Base-by-base conservation (phyloP, 2,888 invertebrate species). In the Apomyelois bistriatella region DNA sequence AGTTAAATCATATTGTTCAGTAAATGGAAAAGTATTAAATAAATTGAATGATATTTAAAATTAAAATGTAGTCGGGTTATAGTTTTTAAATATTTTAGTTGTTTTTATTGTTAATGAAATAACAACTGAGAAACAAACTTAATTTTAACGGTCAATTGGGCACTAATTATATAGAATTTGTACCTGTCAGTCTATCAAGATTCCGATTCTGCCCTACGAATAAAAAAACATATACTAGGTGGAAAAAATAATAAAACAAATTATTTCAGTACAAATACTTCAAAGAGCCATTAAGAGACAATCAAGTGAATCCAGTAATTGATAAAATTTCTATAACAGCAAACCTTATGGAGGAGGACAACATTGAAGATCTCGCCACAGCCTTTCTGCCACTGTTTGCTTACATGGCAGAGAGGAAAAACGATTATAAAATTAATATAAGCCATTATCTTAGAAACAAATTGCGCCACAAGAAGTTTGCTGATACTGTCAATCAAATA, bases 231-330 rank as follows among this genome's bases (percentile, higher is more conserved):
- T n/a, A n/a, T n/a, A n/a, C n/a, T n/a, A n/a, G n/a, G n/a, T n/a
- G n/a, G n/a, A n/a, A n/a, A n/a, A n/a, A n/a, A n/a, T n/a, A n/a
- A 32, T 32, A 32, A 9, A 32, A 4, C 1, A 32, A 38, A 17
- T 58, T 52, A 51, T 86, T 85, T 52, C 82, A 90, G 89, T 82
- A 79, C 57, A 81, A 85, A 66, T 85, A 72, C 62, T 63, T 88
- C 36, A 72, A 66, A 48, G 77, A 76, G 53, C 80, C 82, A 0
- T 52, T 85, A 4, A 65, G 68, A 7, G 70, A 81, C 43, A 58
- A 50, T 17, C 77, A 82, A 66, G 75, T 85, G 6, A 51, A 62
- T 35, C 58, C 53, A 3, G 71, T 75, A 1, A 53, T 79, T 13
- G 65, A 66, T 12, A 79, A 76, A 61, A 62, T 85, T 13, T 59